These are phyloP conservation scores for Drosophila busckii DNA, from an alignment of 1,140 invertebrate species.

Conservation along the genomic window DNA sequence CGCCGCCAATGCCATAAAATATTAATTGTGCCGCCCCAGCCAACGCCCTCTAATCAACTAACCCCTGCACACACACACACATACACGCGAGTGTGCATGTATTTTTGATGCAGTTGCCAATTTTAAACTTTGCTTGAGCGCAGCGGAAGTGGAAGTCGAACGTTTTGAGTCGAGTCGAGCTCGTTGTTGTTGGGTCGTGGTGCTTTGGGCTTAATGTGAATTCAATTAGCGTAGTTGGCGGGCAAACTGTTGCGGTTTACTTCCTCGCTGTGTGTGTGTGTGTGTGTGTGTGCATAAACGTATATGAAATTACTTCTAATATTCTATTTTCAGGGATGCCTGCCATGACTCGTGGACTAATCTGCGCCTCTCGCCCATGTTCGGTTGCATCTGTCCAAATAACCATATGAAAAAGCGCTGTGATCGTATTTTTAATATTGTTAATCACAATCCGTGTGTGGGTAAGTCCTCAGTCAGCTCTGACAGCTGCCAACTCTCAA, in stretches of 20 bases:
- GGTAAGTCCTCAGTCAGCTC: conserved; percentile 84
- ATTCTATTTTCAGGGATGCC: conserved; percentile 83
- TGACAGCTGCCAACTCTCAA: conserved; percentile 21
- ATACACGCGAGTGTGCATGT: conserved; percentile 47
- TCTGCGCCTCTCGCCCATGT: conserved; percentile 89
- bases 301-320: conserved; percentile 2
- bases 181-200: conserved; percentile 4
- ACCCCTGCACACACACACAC: no score
- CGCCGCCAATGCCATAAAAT: conserved; percentile 62
- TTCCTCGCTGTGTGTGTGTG: conserved; percentile 7
- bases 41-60: no score
- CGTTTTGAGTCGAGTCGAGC: not conserved
- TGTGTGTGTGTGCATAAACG: conserved; percentile 4
- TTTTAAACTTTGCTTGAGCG: conserved; percentile 65
- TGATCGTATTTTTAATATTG: conserved; percentile 90
- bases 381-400: conserved; percentile 94
- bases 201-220: conserved; percentile 42
- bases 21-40: conserved; percentile 74
- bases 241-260: not conserved
- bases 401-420: conserved; percentile 92
- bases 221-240: conserved; percentile 49
- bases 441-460: conserved; percentile 94
- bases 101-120: conserved; percentile 76
- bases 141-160: conserved; percentile 52
- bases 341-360: conserved; percentile 92